A percentile compares a stretch with the other conserved stretches of the same genome.
These are phyloP conservation scores for Lymantria monacha DNA, from an alignment of 2,888 invertebrate species.

Conservation along the genomic window DNA sequence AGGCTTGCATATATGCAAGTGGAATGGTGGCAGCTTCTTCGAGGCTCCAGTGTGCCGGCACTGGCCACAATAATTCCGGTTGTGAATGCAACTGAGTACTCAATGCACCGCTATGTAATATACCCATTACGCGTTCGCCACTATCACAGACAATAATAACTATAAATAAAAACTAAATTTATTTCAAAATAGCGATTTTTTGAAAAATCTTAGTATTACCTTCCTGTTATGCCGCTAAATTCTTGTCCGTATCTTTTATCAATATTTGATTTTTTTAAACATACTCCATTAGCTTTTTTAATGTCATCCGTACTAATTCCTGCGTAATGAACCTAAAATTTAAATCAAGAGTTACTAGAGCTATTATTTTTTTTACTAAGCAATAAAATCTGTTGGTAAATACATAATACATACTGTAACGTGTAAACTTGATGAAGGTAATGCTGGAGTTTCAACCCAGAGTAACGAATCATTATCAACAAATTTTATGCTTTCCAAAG, in stretches of 20 bases:
- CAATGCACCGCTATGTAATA: constrained; percentile 74
- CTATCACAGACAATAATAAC: constrained; percentile 33
- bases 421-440: constrained; percentile 32
- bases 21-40: no score
- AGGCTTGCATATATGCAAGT: no score
- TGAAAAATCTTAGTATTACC: constrained; percentile 21
- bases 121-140: constrained; percentile 85
- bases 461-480: no score
- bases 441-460: no score
- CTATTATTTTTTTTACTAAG: not conserved
- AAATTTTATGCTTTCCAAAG: constrained; percentile 30
- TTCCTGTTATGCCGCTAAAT: constrained; percentile 53
- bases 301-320: constrained; percentile 34
- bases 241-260: constrained; percentile 46
- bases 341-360: not conserved
- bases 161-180: no score
- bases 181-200: no score
- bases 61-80: constrained; percentile 79
- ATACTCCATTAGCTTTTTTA: not conserved
- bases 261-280: not conserved
- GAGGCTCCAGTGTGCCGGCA: no score
- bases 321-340: no score
- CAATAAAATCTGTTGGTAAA: not conserved
- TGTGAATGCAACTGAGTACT: constrained; percentile 80
- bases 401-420: constrained; percentile 41